phyloP scores from a whole-genome alignment of 2,888 invertebrate genomes.

The Campoletis raptor region DNA sequence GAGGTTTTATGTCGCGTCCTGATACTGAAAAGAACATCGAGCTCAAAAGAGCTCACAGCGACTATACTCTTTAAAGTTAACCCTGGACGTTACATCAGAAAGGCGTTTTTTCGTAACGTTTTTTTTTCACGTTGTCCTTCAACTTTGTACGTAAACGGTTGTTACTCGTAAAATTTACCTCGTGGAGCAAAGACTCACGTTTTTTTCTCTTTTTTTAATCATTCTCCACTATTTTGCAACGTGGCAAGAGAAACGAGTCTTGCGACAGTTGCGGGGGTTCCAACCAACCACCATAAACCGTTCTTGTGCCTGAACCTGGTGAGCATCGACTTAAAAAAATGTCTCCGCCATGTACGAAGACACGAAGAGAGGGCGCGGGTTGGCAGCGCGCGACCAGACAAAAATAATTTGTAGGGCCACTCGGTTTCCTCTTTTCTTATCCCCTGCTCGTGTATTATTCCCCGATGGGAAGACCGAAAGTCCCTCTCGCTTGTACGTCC shows the following conservation, averaged over 20 bases:
- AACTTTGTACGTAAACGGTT: conserved; percentile 7
- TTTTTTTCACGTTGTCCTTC: not conserved
- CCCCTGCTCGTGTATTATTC: conserved; percentile 40
- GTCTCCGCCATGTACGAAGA: conserved; percentile 19
- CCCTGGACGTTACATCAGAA: conserved; percentile 10
- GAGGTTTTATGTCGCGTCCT: conserved; percentile 71
- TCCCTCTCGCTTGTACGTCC: conserved; percentile 21
- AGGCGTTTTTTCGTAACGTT: not conserved
- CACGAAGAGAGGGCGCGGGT: conserved; percentile 3
- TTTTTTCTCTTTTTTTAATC: not conserved
- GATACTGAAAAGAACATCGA: conserved; percentile 12
- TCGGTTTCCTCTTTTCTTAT: conserved; percentile 48
- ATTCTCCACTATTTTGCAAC: conserved; percentile 7
- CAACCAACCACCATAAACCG: not conserved
- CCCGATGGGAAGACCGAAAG: conserved; percentile 39
- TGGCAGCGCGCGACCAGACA: conserved; percentile 44
- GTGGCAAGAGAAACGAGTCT: conserved; percentile 3
- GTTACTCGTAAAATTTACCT: conserved; percentile 8
- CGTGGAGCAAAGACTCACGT: not conserved
- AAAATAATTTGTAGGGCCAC: conserved; percentile 48
- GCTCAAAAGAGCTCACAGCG: conserved; percentile 8
- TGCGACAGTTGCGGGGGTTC: not conserved
- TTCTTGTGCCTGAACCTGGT: not conserved
- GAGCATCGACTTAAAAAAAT: conserved; percentile 16
- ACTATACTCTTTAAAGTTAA: not conserved